Base-by-base conservation (phyloP, 1,140 invertebrate species). In the Apis dorsata region DNA sequence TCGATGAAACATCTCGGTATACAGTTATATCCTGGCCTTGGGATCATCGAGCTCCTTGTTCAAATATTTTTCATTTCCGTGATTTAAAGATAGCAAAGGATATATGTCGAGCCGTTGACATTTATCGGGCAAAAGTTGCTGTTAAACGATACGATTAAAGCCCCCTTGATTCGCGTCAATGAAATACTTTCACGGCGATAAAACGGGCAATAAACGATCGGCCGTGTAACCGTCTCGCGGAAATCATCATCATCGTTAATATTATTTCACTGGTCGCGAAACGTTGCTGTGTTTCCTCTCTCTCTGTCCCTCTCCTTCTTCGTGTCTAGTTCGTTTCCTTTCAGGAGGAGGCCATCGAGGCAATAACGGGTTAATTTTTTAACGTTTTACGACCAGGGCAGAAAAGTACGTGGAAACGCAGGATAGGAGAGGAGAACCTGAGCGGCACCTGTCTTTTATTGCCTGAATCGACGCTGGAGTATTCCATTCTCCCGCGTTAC, bases 371-470 rank as follows among this genome's bases (percentile, higher is more conserved):
- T 80, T 87, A 83, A 87, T 87, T 83, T 63, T 83, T 62, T 28
- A 51, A 70, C 49, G 66, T 78, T 87, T 87, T 86, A 87, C 66
- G 68, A 65, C 51, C 15, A 4, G 53, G 15, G n/a, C 66, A n/a
- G 55, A 81, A 66, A 86, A 70, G 62, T 84, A 84, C 21, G 69
- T 70, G 55, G 11, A 82, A 80, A 83, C 68, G 63, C 34, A 57
- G 55, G 15, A 8, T 63, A 4, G 53, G 17, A 9, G 28, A 53
- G 62, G 51, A 74, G 24, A 75, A 70, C 2, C 34, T 34, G 65
- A 34, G 65, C 59, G 79, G 60, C 87, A 88, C 86, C 87, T 88
- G 87, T 49, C 66, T 80, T 66, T 77, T 72, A 87, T 88, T 72
- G 69, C 34, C 5, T 71, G 72, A 88, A 71, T 79, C 77, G 83